Base-by-base conservation (phyloP, 2,113 vertebrate species). In the Falcunculus frontatus region DNA sequence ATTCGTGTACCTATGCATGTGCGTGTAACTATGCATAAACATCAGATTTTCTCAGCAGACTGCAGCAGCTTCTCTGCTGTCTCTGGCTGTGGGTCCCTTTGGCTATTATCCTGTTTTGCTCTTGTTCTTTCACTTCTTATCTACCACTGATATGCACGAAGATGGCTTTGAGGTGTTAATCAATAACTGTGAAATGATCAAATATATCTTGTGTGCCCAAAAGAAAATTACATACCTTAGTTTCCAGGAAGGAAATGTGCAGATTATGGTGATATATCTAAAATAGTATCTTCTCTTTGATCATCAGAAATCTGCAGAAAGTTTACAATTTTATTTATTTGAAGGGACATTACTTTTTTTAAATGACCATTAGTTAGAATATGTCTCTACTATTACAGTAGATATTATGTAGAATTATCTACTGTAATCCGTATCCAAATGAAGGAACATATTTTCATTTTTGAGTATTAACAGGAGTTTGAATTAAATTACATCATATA, bases 111-210 rank as follows among this genome's bases (percentile, higher is more conserved):
- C 30, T 60, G 33, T 49, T 92, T 59, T 69, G n/a, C 46, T 79
- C 44, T 41, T 83, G 56, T 52, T 87, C 49, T 92, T 93, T 79
- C 72, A 23, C 26, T 84, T 90, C 84, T 97, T 94, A 97, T 97
- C 96, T 93, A 39, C 26, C 21, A 65, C 35, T 89, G 91, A 64
- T 96, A 96, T 37, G 32, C 65, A 53, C 1, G 27, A 87, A 82
- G 88, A 94, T 96, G 92, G 22, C 93, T 97, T 97, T 97, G 95
- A 97, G 89, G 83, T 68, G 96, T 94, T 97, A 97, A 97, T 96
- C 85, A 96, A 90, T 97, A 96, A 95, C 96, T 50, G 29, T 46
- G 46, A 90, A 87, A 85, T 84, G 21, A 73, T 75, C 75, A 77
- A 77, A 69, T 79, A 26, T 72, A 87, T 69, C 59, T 75, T 68